phyloP scores from a whole-genome alignment of 2,797 vertebrate genomes.

The Phalloptychus januarius region DNA sequence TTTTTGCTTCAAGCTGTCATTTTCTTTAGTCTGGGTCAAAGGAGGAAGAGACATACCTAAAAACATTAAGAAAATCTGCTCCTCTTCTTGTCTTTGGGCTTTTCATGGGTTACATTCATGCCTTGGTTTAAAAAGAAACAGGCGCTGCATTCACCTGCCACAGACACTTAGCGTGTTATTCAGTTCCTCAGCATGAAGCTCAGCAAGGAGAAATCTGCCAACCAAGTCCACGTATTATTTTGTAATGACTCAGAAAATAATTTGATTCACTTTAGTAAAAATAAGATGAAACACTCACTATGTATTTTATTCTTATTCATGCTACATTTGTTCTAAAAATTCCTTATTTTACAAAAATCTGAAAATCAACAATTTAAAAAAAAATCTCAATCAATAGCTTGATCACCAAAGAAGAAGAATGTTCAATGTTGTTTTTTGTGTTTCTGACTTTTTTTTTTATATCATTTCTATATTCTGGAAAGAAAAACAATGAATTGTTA shows the following conservation, averaged over 20 bases:
- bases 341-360: neutral
- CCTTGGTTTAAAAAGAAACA: constrained; percentile 59
- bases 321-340: neutral
- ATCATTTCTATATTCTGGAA: no score
- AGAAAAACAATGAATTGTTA: neutral
- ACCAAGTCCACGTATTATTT: neutral
- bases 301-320: neutral
- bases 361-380: neutral
- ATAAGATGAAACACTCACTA: neutral
- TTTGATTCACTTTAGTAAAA: neutral
- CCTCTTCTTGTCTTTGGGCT: constrained; percentile 43
- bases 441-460: neutral
- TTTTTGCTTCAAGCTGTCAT: constrained; percentile 53
- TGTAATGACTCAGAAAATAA: neutral
- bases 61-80: constrained; percentile 35
- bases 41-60: constrained; percentile 35
- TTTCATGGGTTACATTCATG: constrained; percentile 52
- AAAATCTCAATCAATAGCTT: neutral
- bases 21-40: constrained; percentile 58
- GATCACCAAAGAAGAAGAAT: neutral
- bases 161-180: constrained; percentile 43
- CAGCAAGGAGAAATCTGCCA: neutral
- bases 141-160: constrained; percentile 32
- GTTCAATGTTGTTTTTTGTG: neutral
- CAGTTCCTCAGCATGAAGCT: constrained; percentile 1